Evolutionary conservation across 2,113 vertebrate genomes (phyloP).

Genomic region (Hippocampus guttulatus): DNA sequence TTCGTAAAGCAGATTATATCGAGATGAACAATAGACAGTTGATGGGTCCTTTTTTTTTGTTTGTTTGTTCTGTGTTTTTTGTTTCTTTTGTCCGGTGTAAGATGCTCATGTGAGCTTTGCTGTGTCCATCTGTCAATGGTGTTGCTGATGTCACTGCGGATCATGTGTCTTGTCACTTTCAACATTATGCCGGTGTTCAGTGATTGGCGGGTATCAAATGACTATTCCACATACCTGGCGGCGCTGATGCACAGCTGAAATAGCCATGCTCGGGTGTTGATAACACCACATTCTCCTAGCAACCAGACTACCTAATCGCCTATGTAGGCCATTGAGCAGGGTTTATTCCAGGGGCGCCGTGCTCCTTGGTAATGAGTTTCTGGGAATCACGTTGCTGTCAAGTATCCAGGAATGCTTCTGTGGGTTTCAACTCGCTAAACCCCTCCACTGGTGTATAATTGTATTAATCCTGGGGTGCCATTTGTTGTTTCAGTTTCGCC

Average conservation of each 20-base stretch:
- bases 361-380: slow-evolving; percentile 39
- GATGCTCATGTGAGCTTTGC: slow-evolving; percentile 23
- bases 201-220: slow-evolving; percentile 55
- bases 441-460: slow-evolving; percentile 17
- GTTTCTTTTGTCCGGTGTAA: not conserved
- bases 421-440: slow-evolving; percentile 16
- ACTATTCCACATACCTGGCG: slow-evolving; percentile 52
- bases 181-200: slow-evolving; percentile 42
- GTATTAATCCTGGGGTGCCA: slow-evolving; percentile 19
- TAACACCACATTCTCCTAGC: slow-evolving; percentile 55
- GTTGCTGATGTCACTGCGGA: slow-evolving; percentile 39
- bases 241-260: slow-evolving; percentile 46
- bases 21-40: not conserved
- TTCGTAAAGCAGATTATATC: not conserved
- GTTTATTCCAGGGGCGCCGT: slow-evolving; percentile 29
- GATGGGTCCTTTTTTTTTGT: not conserved
- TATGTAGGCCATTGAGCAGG: slow-evolving; percentile 37
- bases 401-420: slow-evolving; percentile 31
- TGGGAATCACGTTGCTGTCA: slow-evolving; percentile 27
- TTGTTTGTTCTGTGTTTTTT: not conserved
- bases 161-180: slow-evolving; percentile 53
- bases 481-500: slow-evolving; percentile 22
- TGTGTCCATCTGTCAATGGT: slow-evolving; percentile 14
- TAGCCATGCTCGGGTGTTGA: slow-evolving; percentile 55
- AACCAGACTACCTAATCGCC: slow-evolving; percentile 48